phyloP scores from a whole-genome alignment of 2,888 invertebrate genomes.

The Cerastis leucographa region DNA sequence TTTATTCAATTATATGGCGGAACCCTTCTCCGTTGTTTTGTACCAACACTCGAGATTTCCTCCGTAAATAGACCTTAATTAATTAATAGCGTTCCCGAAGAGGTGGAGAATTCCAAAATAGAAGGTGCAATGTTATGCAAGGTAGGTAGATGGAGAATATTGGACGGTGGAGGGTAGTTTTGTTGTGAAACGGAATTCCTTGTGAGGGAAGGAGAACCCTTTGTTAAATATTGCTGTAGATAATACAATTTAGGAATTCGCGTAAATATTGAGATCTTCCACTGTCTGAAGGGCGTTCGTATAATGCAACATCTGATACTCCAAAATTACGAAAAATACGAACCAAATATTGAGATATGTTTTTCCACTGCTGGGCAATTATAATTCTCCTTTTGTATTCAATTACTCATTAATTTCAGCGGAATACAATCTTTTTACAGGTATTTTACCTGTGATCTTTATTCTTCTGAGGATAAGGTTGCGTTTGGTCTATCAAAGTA shows the following conservation, averaged over 20 bases:
- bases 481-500: not conserved
- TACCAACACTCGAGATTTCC: slow-evolving; percentile 47
- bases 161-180: slow-evolving; percentile 18
- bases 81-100: slow-evolving; percentile 43
- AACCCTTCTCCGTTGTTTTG: slow-evolving; percentile 72
- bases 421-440: not conserved
- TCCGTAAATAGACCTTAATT: slow-evolving; percentile 56
- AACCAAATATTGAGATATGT: not conserved
- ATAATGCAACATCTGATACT: not conserved
- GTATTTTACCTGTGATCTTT: not conserved
- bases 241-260: not conserved
- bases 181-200: not conserved
- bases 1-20: slow-evolving; percentile 87
- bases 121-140: slow-evolving; percentile 13
- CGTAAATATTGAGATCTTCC: too few species aligned
- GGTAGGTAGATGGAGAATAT: slow-evolving; percentile 14
- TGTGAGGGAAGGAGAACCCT: not conserved
- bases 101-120: not conserved
- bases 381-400: not conserved
- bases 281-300: too few species aligned
- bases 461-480: not conserved
- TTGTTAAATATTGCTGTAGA: slow-evolving; percentile 8
- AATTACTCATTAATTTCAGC: not conserved
- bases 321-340: not conserved
- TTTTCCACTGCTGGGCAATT: not conserved